Evolutionary conservation across 2,888 invertebrate species (phyloP).

Genomic region (Synanthedon formicaeformis): DNA sequence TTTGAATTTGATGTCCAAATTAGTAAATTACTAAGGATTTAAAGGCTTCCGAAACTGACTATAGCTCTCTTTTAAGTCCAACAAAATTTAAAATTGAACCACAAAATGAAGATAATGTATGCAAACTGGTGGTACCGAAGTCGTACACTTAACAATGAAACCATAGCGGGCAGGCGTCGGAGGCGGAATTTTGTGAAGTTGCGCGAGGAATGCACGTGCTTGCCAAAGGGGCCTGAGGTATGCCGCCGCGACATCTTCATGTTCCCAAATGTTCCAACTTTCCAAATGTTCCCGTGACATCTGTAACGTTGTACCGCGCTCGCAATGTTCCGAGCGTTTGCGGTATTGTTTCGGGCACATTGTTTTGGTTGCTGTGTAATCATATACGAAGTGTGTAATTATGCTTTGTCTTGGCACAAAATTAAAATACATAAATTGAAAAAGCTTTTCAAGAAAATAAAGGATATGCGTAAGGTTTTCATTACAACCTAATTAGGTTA

Average conservation of each 20-base stretch:
- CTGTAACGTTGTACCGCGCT: slow-evolving; percentile 14
- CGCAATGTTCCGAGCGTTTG: slow-evolving; percentile 2
- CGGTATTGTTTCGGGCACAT: slow-evolving; percentile 2
- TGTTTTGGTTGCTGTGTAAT: slow-evolving; percentile 2
- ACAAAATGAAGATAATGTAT: too few relatives aligned
- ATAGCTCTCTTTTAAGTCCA: too few relatives aligned
- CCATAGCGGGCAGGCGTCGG: slow-evolving; percentile 10
- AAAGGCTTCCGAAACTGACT: too few relatives aligned
- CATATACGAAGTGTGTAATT: not conserved
- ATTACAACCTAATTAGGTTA: too few relatives aligned
- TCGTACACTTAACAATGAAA: too few relatives aligned
- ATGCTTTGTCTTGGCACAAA: slow-evolving; percentile 1
- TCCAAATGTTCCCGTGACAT: slow-evolving; percentile 29
- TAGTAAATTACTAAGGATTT: too few relatives aligned
- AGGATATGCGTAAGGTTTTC: not conserved
- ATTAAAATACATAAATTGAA: slow-evolving; percentile 2
- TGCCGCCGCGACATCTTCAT: slow-evolving; percentile 59
- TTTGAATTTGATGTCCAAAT: too few relatives aligned
- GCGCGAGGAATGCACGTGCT: slow-evolving; percentile 44
- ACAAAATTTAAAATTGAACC: too few relatives aligned
- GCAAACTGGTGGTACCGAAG: too few relatives aligned
- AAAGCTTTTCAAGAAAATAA: not conserved
- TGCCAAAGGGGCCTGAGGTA: slow-evolving; percentile 32
- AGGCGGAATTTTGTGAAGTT: slow-evolving; percentile 38
- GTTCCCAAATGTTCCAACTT: slow-evolving; percentile 30